Base-by-base conservation (phyloP, 2,888 invertebrate genomes). In the Drymonia ruficornis region DNA sequence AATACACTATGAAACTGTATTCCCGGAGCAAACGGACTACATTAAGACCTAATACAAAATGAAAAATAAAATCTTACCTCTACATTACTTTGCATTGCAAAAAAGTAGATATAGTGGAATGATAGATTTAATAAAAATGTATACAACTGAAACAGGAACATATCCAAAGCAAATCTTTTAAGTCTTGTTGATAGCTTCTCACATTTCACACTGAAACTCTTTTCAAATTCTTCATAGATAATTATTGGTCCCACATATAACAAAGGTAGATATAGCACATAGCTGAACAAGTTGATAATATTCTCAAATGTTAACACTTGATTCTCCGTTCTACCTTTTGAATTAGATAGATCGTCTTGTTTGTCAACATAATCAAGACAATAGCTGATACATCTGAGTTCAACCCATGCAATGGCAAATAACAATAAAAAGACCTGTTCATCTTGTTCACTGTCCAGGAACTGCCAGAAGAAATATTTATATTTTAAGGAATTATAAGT, bases 161-260 rank as follows among this genome's bases (percentile, higher is more conserved):
- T 76, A 70, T 94, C 89, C 59, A 72, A 67, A 0, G 86, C 42
- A 62, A 95, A 90, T 69, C 70, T 80, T 67, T 76, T 83, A 28
- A 94, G 58, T 78, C 93, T 89, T 45, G 59, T 50, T 51, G 56
- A 58, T 15, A 85, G 56, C 29, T 69, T 75, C 61, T 68, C 76
- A 69, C 74, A 80, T 55, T 65, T 72, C n/a, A 50, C 62, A 49
- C 67, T 59, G 67, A 87, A 89, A 80, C 83, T 89, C 52, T 74
- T 87, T 64, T 89, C 87, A 87, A 96, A 98, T 56, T 96, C 94
- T 65, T 94, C 92, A 86, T 96, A 98, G 8, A 95, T 89, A 69
- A 98, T 94, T 53, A 98, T 93, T n/a, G 98, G 98, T 16, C 98
- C 98, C 69, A 95, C 93, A 71, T 96, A 95, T 56, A 97, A 89